phyloP scores from a whole-genome alignment of 2,888 invertebrate species.

The Vanessa cardui region DNA sequence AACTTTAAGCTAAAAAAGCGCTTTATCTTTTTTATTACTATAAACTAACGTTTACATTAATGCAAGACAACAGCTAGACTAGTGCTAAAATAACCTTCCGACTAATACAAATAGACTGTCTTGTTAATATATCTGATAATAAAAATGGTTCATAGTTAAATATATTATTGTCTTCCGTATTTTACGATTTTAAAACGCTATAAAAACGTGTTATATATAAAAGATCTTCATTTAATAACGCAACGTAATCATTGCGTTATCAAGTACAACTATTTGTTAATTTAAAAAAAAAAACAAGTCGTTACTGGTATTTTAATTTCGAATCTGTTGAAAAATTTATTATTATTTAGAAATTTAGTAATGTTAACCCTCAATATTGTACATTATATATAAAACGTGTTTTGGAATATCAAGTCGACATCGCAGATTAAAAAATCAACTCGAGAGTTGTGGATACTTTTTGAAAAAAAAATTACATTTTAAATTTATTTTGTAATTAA shows the following conservation, averaged over 20 bases:
- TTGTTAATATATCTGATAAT: background rate
- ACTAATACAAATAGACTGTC: background rate
- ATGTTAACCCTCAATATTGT: too few species aligned
- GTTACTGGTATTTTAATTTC: too few species aligned
- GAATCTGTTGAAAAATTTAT: too few species aligned
- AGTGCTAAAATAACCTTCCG: background rate
- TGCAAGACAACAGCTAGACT: slow-evolving; percentile 6
- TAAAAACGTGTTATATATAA: background rate
- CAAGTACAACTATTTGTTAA: too few species aligned
- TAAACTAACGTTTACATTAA: background rate
- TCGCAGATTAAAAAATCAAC: too few species aligned
- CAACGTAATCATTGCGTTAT: background rate
- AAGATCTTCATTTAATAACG: background rate
- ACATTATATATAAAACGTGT: too few species aligned
- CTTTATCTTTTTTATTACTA: slow-evolving; percentile 1
- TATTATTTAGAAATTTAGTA: too few species aligned
- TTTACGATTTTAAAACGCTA: slow-evolving; percentile 1
- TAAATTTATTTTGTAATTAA: too few species aligned
- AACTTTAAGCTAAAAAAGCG: background rate
- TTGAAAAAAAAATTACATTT: too few species aligned
- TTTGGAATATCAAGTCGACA: too few species aligned
- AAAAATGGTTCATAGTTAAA: slow-evolving; percentile 4
- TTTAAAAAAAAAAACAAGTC: too few species aligned
- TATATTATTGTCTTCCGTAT: slow-evolving; percentile 9
- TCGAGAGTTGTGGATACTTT: too few species aligned